Conservation (phyloP, 2,888 invertebrate genomes). For the Drosophila sordidula region DNA sequence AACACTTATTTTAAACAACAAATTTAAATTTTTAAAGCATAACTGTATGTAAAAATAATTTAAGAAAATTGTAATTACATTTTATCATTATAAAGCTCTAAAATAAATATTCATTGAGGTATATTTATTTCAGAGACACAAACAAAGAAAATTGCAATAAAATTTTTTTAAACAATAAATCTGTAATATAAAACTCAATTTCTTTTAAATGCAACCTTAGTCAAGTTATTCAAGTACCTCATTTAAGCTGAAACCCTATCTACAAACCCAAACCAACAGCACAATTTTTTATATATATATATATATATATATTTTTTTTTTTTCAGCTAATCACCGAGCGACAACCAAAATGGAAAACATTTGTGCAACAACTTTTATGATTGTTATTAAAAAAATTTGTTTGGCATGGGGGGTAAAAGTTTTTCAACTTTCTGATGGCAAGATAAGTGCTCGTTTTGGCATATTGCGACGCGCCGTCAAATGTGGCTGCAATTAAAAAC, state of each 20-base stretch:
- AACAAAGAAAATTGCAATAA: too few species aligned
- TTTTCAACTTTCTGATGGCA: constrained; percentile 74
- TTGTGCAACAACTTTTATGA: constrained; percentile 65
- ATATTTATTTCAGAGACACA: too few species aligned
- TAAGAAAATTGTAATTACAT: too few species aligned
- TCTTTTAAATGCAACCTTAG: background rate
- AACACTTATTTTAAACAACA: too few species aligned
- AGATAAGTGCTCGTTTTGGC: constrained; percentile 71
- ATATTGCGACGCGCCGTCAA: constrained; percentile 70
- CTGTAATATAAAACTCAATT: background rate
- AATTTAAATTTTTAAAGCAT: too few species aligned
- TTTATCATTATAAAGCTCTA: too few species aligned
- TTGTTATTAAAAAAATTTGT: constrained; percentile 54
- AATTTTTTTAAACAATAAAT: background rate
- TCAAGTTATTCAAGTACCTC: background rate
- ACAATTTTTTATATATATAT: background rate
- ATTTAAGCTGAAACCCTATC: background rate
- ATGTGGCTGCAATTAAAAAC: constrained; percentile 83
- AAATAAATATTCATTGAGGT: too few species aligned
- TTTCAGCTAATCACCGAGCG: constrained; percentile 44
- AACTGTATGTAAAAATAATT: too few species aligned
- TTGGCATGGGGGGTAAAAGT: constrained; percentile 51
- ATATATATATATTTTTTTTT: background rate
- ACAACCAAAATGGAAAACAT: constrained; percentile 51
- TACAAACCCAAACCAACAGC: background rate